These are phyloP conservation scores for Entelurus aequoreus DNA, from an alignment of 2,113 vertebrate genomes.

Conservation along the genomic window DNA sequence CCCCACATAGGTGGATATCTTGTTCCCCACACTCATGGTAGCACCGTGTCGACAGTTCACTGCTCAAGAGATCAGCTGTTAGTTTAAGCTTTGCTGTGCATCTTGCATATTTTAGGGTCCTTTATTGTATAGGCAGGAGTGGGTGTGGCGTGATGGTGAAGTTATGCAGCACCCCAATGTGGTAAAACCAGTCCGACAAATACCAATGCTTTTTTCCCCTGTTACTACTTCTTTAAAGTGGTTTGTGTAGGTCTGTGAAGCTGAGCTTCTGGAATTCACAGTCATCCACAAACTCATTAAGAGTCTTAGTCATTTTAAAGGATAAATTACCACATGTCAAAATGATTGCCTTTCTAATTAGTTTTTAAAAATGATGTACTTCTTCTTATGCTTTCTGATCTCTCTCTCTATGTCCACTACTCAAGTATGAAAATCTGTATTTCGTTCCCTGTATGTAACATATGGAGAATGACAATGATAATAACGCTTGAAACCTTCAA, in stretches of 20 bases:
- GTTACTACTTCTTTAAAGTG: slow-evolving; percentile 20
- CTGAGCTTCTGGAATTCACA: slow-evolving; percentile 6
- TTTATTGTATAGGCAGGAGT: slow-evolving; percentile 41
- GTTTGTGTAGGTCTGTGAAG: not conserved
- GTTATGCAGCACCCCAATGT: slow-evolving; percentile 41
- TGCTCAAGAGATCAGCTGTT: slow-evolving; percentile 8
- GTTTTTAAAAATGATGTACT: too few species aligned
- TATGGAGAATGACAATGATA: too few species aligned
- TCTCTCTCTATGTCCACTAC: too few species aligned
- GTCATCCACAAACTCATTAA: too few species aligned
- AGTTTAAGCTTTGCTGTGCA: slow-evolving; percentile 14
- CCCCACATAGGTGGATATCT: not conserved
- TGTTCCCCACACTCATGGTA: slow-evolving; percentile 52
- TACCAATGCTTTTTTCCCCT: slow-evolving; percentile 18
- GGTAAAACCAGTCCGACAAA: slow-evolving; percentile 53
- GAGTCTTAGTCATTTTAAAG: too few species aligned
- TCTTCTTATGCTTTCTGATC: too few species aligned
- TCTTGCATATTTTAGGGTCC: slow-evolving; percentile 14
- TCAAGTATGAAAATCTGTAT: too few species aligned
- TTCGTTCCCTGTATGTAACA: too few species aligned
- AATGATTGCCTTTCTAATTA: too few species aligned
- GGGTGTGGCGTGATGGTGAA: slow-evolving; percentile 42
- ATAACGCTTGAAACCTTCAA: too few species aligned
- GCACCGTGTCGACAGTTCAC: not conserved
- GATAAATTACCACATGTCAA: too few species aligned